Base-by-base conservation (phyloP, 2,113 vertebrate genomes). In the Grallaria varia region DNA sequence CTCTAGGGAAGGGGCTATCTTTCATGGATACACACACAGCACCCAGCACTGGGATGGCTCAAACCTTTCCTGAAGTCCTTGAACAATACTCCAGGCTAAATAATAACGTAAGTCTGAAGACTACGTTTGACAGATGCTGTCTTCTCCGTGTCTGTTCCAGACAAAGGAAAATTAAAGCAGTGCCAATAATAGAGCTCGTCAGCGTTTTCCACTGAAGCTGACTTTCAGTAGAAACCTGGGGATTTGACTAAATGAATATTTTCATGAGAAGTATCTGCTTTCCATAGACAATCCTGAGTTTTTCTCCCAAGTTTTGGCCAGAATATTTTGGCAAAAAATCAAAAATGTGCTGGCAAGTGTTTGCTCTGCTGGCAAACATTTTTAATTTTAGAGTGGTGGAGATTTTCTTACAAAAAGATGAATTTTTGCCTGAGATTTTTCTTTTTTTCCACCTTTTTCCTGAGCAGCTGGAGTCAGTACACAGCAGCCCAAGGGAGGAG, bases 81-180 rank as follows among this genome's bases (percentile, higher is more conserved):
- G 35, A 68, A 49, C 64, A 56, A n/a, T 84, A 90, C 37, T 88
- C 80, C 88, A 50, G 81, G 78, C 89, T 87, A 84, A 95, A 93
- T 76, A 92, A 93, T 60, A 94, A 63, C 8, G 3, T 44, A 78
- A 75, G 79, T 23, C 88, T 22, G 4, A 84, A 28, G 85, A 40
- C 68, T 50, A 0, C 22, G 0, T 88, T 88, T 96, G 90, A 96
- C 93, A 95, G 92, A 89, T 90, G 92, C 88, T 96, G 90, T 91
- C 95, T 93, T 95, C 92, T 95, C 87, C 25, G 1, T 90, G 92
- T 84, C 95, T 94, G 60, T 27, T 91, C 79, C 83, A 96, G 93
- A 96, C 95, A 96, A 96, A 96, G 96, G 88, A 97, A 96, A 92
- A 94, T 94, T 84, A 95, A 93, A 89, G 90, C 96, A 73, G 60